Percentiles rank a stretch among this genome's conserved stretches.
Evolutionary conservation across 2,113 vertebrate genomes (phyloP).

Genomic region (Paradoxurus hermaphroditus): DNA sequence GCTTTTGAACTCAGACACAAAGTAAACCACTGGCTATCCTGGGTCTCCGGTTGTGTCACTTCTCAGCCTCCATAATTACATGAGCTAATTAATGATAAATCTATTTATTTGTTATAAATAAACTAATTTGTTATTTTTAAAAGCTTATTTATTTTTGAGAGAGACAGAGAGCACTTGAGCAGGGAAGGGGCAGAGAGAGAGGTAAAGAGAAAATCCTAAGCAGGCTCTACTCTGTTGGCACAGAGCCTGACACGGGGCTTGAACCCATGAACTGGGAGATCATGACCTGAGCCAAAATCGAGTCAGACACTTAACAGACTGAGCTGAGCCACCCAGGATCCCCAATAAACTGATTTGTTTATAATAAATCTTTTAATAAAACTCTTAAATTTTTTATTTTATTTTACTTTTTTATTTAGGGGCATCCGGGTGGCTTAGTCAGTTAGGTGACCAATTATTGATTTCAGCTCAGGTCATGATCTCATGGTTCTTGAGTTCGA

Average conservation of each 20-base stretch:
- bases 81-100: background rate
- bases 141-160: too few species aligned
- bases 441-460: background rate
- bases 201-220: too few species aligned
- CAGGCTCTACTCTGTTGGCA: too few species aligned
- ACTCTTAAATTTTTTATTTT: too few species aligned
- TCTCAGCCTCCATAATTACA: background rate
- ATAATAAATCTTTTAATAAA: background rate
- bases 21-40: background rate
- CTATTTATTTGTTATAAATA: background rate
- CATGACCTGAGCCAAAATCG: too few species aligned
- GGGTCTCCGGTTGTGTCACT: background rate
- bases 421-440: background rate
- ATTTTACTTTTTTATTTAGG: background rate
- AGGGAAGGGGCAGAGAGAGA: too few species aligned
- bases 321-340: too few species aligned
- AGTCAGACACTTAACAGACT: too few species aligned
- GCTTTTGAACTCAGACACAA: background rate
- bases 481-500: background rate
- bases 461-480: background rate
- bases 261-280: too few species aligned
- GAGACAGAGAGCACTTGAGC: too few species aligned
- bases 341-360: background rate
- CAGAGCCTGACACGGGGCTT: too few species aligned
- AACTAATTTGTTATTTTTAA: background rate